A percentile compares a stretch with the other conserved stretches of the same genome.
These are phyloP conservation scores for Merops nubicus DNA, from an alignment of 2,113 vertebrate species.

Conservation along the genomic window DNA sequence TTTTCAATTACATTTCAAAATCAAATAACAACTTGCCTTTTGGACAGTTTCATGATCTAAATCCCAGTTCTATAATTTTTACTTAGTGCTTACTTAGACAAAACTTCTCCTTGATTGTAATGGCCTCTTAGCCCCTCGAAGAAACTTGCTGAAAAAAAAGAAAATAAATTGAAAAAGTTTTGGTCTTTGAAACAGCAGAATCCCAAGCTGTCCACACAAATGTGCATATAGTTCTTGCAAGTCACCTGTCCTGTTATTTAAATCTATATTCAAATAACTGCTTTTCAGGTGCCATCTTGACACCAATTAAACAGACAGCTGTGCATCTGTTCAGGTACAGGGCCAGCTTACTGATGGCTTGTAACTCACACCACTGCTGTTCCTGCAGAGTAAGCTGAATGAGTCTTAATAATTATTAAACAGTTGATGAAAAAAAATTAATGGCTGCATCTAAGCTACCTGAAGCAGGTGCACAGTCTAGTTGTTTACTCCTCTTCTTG, in stretches of 20 bases:
- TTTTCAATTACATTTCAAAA: conserved; percentile 63
- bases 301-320: conserved; percentile 53
- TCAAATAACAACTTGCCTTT: conserved; percentile 58
- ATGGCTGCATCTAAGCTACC: not conserved
- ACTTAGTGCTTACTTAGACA: conserved; percentile 24
- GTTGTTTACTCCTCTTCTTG: not conserved
- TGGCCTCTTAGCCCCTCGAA: not conserved
- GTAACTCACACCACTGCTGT: not conserved
- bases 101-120: not conserved
- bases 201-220: conserved; percentile 21
- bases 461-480: not conserved
- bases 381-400: not conserved
- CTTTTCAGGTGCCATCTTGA: conserved; percentile 28
- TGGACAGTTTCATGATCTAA: conserved; percentile 26
- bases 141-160: not conserved
- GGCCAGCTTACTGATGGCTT: not conserved
- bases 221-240: not conserved
- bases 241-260: conserved; percentile 24
- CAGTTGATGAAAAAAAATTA: not conserved
- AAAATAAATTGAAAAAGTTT: not conserved
- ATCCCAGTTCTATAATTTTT: conserved; percentile 38
- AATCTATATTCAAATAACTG: conserved; percentile 18
- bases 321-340: not conserved
- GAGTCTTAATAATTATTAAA: conserved; percentile 43
- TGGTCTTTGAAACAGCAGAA: not conserved